These are phyloP conservation scores for Gracilinanus agilis DNA, from an alignment of 2,113 vertebrate species.

Conservation along the genomic window DNA sequence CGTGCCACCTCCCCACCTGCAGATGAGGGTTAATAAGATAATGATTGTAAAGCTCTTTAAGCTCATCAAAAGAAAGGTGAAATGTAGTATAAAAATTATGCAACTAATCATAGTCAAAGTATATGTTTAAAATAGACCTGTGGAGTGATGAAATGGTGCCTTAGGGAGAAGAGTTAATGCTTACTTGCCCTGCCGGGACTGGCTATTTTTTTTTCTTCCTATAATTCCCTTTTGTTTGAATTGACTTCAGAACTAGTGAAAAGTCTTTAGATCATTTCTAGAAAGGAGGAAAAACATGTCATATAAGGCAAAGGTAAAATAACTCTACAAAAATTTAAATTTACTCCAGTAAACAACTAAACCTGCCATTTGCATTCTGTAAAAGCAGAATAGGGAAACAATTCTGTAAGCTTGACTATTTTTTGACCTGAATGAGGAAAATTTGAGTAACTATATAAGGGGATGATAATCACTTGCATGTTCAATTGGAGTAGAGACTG, in stretches of 20 bases:
- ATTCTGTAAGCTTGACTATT: slow-evolving; percentile 1
- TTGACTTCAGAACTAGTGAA: slow-evolving; percentile 51
- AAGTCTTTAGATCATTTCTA: slow-evolving; percentile 40
- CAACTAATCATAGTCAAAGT: slow-evolving; percentile 58
- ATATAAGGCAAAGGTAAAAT: slow-evolving; percentile 13
- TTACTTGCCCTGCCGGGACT: slow-evolving; percentile 34
- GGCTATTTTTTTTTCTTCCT: slow-evolving; percentile 3
- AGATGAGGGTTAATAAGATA: slow-evolving; percentile 56
- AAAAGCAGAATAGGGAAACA: background rate
- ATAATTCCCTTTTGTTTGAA: slow-evolving; percentile 38
- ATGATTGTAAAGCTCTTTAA: slow-evolving; percentile 42
- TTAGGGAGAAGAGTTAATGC: slow-evolving; percentile 28
- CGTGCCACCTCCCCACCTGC: background rate
- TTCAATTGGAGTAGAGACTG: background rate
- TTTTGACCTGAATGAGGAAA: background rate
- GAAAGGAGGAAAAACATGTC: background rate
- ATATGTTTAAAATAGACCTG: slow-evolving; percentile 45
- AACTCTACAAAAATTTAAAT: background rate
- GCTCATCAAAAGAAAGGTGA: slow-evolving; percentile 62
- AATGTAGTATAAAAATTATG: slow-evolving; percentile 54
- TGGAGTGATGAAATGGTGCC: slow-evolving; percentile 50
- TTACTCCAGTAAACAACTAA: background rate
- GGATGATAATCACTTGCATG: background rate
- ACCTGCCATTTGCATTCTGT: background rate
- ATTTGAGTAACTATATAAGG: background rate